These are phyloP conservation scores for Hyposoter dolosus DNA, from an alignment of 2,888 invertebrate genomes.

Conservation along the genomic window DNA sequence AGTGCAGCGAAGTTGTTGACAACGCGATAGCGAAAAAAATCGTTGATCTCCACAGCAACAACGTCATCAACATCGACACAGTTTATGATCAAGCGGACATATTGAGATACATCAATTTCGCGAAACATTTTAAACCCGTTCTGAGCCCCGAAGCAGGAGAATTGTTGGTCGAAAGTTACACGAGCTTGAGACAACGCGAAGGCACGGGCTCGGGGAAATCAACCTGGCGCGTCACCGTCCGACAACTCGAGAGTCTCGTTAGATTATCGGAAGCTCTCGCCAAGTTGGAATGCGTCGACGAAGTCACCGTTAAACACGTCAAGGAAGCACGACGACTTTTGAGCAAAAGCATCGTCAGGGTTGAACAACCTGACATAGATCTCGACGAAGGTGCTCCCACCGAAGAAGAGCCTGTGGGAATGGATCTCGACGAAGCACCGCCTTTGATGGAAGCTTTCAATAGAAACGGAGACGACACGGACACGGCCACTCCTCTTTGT, in stretches of 20 bases:
- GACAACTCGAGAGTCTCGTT: conserved; percentile 98
- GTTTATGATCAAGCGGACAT: conserved; percentile 96
- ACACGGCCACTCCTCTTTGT: conserved; percentile 60
- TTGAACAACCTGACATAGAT: conserved; percentile 98
- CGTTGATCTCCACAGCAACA: conserved; percentile 96
- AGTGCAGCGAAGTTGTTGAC: conserved; percentile 97
- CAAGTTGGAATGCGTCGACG: conserved; percentile 96
- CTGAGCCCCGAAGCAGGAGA: conserved; percentile 93
- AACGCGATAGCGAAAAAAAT: conserved; percentile 99
- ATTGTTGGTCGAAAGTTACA: conserved; percentile 95
- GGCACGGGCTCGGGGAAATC: conserved; percentile 89
- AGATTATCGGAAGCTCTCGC: conserved; percentile 98
- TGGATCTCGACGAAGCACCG: conserved; percentile 86
- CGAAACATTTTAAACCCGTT: conserved; percentile 97
- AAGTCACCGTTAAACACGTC: conserved; percentile 95
- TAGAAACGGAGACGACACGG: conserved; percentile 63
- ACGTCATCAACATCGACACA: conserved; percentile 91
- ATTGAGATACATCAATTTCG: conserved; percentile 97
- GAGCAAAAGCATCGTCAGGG: conserved; percentile 98
- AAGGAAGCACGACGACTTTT: conserved; percentile 95
- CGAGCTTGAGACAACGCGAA: conserved; percentile 94
- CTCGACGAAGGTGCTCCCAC: conserved; percentile 91
- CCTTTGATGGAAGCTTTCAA: conserved; percentile 79
- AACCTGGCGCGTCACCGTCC: conserved; percentile 98
- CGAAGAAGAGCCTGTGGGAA: conserved; percentile 79